Evolutionary conservation across 2,888 invertebrate species (phyloP).

Genomic region (Selenia dentaria): DNA sequence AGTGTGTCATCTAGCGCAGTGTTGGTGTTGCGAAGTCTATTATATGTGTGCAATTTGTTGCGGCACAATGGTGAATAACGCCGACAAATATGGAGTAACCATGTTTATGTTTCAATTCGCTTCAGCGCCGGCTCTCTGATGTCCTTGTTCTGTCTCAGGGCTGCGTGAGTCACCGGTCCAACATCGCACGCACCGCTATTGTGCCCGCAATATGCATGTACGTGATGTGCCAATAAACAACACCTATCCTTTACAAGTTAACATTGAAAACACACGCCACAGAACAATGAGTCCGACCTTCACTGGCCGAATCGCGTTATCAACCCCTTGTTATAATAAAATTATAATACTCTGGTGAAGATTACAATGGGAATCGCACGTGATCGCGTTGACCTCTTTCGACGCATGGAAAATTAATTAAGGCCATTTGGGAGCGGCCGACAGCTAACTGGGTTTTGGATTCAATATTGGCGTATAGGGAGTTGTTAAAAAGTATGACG

Average conservation of each 20-base stretch:
- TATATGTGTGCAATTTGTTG: conserved; percentile 77
- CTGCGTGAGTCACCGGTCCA: conserved; percentile 62
- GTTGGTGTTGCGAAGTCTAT: conserved; percentile 72
- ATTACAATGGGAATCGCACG: conserved; percentile 25
- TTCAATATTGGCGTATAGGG: conserved; percentile 16
- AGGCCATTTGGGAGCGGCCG: conserved; percentile 29
- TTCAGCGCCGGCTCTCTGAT: conserved; percentile 58
- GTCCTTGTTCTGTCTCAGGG: conserved; percentile 75
- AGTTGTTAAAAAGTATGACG: conserved; percentile 22
- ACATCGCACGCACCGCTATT: conserved; percentile 52
- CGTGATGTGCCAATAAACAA: conserved; percentile 53
- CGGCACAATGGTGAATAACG: conserved; percentile 77
- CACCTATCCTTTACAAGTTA: conserved; percentile 26
- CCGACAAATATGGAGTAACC: conserved; percentile 79
- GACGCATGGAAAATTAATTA: conserved; percentile 28
- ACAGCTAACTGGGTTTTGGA: conserved; percentile 11
- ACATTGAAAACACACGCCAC: conserved; percentile 34
- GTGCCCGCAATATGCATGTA: conserved; percentile 56
- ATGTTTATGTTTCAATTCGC: conserved; percentile 78
- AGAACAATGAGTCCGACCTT: conserved; percentile 34
- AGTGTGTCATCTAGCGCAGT: conserved; percentile 65
- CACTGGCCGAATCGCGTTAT: conserved; percentile 32
- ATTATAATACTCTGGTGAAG: conserved; percentile 20
- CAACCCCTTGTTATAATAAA: conserved; percentile 34
- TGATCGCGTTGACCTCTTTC: conserved; percentile 19